Base-by-base conservation (phyloP, 2,888 invertebrate species). In the Aromia moschata region DNA sequence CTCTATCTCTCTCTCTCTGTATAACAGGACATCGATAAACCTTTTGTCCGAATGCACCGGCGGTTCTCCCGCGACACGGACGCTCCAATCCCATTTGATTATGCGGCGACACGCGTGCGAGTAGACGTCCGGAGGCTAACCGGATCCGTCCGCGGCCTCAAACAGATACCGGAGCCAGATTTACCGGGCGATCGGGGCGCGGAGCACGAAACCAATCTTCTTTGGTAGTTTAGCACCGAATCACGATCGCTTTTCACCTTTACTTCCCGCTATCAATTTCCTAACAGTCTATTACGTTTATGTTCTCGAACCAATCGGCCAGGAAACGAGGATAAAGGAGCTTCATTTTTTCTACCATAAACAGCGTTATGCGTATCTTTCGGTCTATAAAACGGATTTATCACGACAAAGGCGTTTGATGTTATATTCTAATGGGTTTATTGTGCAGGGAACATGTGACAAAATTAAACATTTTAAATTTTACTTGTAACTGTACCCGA, bases 191-290 rank as follows among this genome's bases (percentile, higher is more conserved):
- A 61, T 58, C 62, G 55, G 61, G 62, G 59, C 55, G 61, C 64
- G 67, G 41, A 68, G 73, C 76, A 75, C 74, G 75, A 75, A 75
- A 70, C 69, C 75, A 76, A 76, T 76, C 74, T 74, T 69, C 69
- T 73, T 61, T 69, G 70, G 65, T 69, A 68, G 74, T 76, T 75
- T 74, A 75, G 71, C 70, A 67, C 69, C 68, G 72, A 70, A 73
- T 73, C 73, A 67, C 69, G 72, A 74, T 74, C 75, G 73, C 74
- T 75, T 74, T 76, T 76, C 76, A 77, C 76, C 75, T 77, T 77
- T 74, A 70, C 70, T 74, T n/a, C 72, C 65, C 57, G 72, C 75
- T 74, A 76, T 76, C 76, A 76, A 76, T 76, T 75, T 73, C 70
- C 72, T 65, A 70, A 71, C 72, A 74, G 70, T 75, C 76, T 75